Evolutionary conservation across 2,797 vertebrate genomes (phyloP).

Genomic region (Balearica regulorum): DNA sequence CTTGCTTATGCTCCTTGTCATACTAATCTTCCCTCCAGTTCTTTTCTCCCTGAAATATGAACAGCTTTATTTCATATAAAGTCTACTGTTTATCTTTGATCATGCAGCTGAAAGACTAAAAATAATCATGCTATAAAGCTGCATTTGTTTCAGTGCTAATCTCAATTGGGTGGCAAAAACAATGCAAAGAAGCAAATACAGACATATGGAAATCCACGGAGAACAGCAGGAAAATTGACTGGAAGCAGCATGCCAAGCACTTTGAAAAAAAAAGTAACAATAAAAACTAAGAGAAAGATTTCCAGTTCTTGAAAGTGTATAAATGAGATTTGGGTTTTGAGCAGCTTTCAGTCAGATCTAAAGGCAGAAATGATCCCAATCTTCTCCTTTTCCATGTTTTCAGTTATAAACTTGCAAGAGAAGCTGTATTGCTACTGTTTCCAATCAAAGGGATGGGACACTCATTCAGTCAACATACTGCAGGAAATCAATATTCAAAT

Average conservation of each 20-base stretch:
- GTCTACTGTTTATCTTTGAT: not conserved
- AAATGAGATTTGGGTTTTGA: not conserved
- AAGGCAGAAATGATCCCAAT: not conserved
- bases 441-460: not conserved
- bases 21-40: not conserved
- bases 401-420: not conserved
- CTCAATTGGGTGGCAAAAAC: not conserved
- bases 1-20: not conserved
- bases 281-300: not conserved
- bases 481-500: not conserved
- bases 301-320: not conserved
- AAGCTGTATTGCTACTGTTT: not conserved
- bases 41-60: not conserved
- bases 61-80: not conserved
- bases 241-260: not conserved
- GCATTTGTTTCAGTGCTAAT: not conserved
- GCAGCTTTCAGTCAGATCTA: not conserved
- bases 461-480: not conserved
- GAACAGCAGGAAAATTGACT: not conserved
- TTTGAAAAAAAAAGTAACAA: not conserved
- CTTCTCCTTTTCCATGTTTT: not conserved
- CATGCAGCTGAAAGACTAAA: not conserved
- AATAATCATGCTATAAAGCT: not conserved
- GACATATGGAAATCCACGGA: not conserved
- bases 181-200: not conserved